These are phyloP conservation scores for Drosophila saltans DNA, from an alignment of 1,140 invertebrate species.

Conservation along the genomic window DNA sequence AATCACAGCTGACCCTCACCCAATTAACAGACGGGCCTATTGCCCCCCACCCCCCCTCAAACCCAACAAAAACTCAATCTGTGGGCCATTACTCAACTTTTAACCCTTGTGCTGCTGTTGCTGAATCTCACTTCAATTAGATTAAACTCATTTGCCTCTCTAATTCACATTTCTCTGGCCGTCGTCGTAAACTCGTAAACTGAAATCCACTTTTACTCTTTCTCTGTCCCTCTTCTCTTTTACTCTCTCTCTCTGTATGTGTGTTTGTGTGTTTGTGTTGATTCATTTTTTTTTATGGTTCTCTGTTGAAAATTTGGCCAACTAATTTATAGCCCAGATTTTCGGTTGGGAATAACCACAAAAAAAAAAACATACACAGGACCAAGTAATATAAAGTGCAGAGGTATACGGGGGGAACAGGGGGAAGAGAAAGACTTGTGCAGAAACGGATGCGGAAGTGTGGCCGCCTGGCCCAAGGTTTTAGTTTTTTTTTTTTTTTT, in stretches of 20 bases:
- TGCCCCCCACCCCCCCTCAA: conserved; percentile 14
- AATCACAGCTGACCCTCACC: conserved; percentile 19
- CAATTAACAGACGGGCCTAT: conserved; percentile 49
- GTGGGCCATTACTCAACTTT: conserved; percentile 25
- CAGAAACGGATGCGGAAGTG: conserved; percentile 54
- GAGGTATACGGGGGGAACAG: neutral
- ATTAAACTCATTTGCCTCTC: conserved; percentile 65
- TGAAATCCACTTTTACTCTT: conserved; percentile 5
- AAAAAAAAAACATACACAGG: neutral
- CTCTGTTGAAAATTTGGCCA: conserved; percentile 58
- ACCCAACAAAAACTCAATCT: conserved; percentile 35
- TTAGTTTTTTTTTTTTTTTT: too few relatives aligned
- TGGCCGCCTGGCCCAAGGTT: conserved; percentile 3
- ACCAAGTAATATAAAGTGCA: too few relatives aligned
- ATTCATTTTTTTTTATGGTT: conserved; percentile 15
- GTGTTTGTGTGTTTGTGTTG: neutral
- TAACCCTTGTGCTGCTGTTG: conserved; percentile 26
- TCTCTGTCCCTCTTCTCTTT: neutral
- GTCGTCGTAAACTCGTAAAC: conserved; percentile 17
- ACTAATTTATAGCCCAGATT: conserved; percentile 72
- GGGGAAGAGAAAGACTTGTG: conserved; percentile 46
- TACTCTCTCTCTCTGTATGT: neutral
- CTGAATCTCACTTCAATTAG: conserved; percentile 64
- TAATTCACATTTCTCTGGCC: conserved; percentile 35
- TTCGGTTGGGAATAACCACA: conserved; percentile 41